These are phyloP conservation scores for Parambassis ranga DNA, from an alignment of 2,797 vertebrate species.

Conservation along the genomic window DNA sequence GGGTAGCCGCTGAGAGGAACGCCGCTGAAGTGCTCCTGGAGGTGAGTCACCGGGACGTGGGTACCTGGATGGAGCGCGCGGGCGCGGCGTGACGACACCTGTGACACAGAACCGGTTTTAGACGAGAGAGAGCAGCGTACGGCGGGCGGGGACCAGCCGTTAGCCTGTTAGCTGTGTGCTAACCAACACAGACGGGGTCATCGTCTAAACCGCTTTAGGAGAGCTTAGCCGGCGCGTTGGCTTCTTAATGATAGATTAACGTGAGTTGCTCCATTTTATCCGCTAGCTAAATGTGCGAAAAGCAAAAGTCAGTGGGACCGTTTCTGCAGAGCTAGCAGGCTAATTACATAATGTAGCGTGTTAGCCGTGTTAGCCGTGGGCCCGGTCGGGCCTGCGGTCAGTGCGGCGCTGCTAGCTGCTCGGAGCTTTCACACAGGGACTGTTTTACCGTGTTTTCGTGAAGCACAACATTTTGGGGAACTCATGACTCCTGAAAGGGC, in stretches of 20 bases:
- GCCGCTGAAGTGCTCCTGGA: constrained; percentile 12
- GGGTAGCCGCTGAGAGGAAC: constrained; percentile 36
- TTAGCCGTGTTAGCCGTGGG: not conserved
- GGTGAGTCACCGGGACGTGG: constrained; percentile 26
- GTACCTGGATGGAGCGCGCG: accelerated
- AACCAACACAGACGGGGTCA: no score
- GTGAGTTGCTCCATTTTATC: not conserved
- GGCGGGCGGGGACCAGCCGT: no score
- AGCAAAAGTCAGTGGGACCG: not conserved
- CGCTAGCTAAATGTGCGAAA: constrained; percentile 8
- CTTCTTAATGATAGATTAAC: no score
- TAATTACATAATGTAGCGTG: constrained; percentile 34
- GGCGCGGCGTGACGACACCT: accelerated
- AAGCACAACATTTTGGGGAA: constrained; percentile 44
- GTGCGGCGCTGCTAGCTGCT: not conserved
- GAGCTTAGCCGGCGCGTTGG: no score
- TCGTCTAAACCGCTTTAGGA: no score
- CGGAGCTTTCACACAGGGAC: not conserved
- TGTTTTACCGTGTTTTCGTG: constrained; percentile 20
- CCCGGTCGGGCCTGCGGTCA: not conserved
- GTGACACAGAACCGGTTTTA: no score
- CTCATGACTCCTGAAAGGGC: constrained; percentile 72
- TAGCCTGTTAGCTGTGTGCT: constrained; percentile 52
- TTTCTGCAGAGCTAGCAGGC: constrained; percentile 26
- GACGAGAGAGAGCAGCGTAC: no score